Evolutionary conservation across 2,113 vertebrate genomes (phyloP).

Genomic region (Plestiodon gilberti): DNA sequence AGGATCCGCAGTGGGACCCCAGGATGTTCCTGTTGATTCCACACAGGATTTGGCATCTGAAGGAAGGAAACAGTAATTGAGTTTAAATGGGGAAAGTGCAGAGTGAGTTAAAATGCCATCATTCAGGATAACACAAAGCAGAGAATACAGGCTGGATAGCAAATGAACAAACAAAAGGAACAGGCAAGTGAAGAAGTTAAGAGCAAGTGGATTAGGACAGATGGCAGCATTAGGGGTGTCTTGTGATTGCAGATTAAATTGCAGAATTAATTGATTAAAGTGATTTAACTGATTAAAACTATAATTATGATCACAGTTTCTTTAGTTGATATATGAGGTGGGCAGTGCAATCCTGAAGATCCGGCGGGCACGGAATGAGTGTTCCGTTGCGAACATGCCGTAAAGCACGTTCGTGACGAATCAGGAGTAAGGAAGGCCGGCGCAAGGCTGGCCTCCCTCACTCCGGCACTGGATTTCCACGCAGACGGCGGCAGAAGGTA

Average conservation of each 20-base stretch:
- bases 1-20: slow-evolving; percentile 68
- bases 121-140: neutral
- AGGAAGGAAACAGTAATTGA: slow-evolving; percentile 40
- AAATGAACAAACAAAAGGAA: neutral
- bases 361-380: too few relatives aligned
- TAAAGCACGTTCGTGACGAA: too few relatives aligned
- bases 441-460: too few relatives aligned
- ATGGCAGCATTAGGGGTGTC: neutral
- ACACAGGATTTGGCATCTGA: slow-evolving; percentile 70
- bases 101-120: neutral
- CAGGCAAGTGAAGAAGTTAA: neutral
- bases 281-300: too few relatives aligned
- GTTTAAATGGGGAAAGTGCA: neutral
- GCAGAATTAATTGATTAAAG: too few relatives aligned
- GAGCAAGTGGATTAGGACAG: neutral
- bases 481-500: too few relatives aligned
- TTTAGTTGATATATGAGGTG: neutral
- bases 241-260: neutral
- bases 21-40: slow-evolving; percentile 72
- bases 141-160: neutral
- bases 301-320: too few relatives aligned
- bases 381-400: too few relatives aligned
- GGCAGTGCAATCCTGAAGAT: too few relatives aligned
- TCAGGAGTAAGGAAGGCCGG: too few relatives aligned
- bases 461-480: too few relatives aligned